Evolutionary conservation across 2,797 vertebrate genomes (phyloP).

Genomic region (Acridotheres tristis): DNA sequence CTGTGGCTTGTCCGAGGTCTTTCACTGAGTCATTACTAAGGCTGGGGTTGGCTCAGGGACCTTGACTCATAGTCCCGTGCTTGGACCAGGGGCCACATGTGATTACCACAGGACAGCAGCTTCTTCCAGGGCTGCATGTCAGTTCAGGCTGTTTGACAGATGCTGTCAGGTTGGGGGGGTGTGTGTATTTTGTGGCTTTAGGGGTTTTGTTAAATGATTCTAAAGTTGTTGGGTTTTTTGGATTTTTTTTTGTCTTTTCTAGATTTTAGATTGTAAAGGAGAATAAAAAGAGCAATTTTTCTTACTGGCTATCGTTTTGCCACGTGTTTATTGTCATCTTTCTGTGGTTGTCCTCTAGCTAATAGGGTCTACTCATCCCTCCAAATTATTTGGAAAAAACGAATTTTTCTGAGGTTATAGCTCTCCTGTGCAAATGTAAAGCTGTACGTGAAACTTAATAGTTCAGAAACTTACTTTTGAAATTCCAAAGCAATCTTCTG

Average conservation of each 20-base stretch:
- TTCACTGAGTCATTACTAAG: background rate
- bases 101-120: background rate
- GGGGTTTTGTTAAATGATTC: fast-evolving
- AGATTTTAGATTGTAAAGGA: background rate
- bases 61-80: background rate
- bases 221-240: background rate
- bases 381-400: background rate
- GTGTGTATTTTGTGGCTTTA: background rate
- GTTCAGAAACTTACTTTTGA: background rate
- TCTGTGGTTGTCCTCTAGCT: background rate
- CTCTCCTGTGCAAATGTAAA: background rate
- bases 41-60: background rate
- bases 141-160: background rate
- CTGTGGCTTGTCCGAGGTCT: background rate
- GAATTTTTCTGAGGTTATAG: background rate
- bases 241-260: background rate
- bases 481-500: background rate
- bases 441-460: background rate
- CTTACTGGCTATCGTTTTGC: background rate
- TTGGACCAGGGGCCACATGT: background rate
- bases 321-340: background rate
- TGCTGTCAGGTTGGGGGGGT: background rate
- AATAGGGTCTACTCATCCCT: background rate
- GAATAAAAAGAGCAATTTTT: background rate
- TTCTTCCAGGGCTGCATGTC: background rate